Percentiles rank a stretch among this genome's conserved stretches.
phyloP scores from a whole-genome alignment of 2,888 invertebrate species.

The Aphodius granarius region DNA sequence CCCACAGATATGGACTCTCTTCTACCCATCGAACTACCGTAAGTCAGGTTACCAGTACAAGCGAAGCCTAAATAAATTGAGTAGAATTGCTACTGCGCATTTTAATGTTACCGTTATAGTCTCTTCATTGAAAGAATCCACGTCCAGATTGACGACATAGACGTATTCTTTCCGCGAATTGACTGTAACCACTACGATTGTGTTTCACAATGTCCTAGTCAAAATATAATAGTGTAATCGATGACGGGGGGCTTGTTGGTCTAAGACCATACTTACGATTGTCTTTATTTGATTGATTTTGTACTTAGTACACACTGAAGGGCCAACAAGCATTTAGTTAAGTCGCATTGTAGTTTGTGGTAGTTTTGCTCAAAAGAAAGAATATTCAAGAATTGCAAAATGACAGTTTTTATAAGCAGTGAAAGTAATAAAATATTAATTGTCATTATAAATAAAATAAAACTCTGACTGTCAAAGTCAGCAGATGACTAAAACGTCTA shows the following conservation, averaged over 20 bases:
- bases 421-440: too few species aligned
- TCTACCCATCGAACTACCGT: slow-evolving; percentile 27
- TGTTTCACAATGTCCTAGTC: background rate
- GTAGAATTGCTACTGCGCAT: background rate
- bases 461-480: too few species aligned
- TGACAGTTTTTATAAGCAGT: too few species aligned
- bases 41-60: slow-evolving; percentile 27
- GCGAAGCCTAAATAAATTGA: slow-evolving; percentile 24
- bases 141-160: background rate
- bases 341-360: background rate
- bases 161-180: background rate
- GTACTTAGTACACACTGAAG: background rate
- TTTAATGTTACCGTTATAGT: background rate
- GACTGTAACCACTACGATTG: background rate
- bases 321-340: background rate
- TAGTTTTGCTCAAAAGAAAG: background rate
- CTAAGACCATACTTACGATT: background rate
- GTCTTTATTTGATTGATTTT: background rate
- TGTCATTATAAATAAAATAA: too few species aligned
- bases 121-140: background rate
- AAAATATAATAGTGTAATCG: background rate
- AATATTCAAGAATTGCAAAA: too few species aligned
- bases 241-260: background rate
- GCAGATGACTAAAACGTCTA: too few species aligned
- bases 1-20: slow-evolving; percentile 27